Percentiles rank a stretch among this genome's conserved stretches.
These are phyloP conservation scores for Chelon auratus DNA, from an alignment of 2,797 vertebrate species.

Conservation along the genomic window DNA sequence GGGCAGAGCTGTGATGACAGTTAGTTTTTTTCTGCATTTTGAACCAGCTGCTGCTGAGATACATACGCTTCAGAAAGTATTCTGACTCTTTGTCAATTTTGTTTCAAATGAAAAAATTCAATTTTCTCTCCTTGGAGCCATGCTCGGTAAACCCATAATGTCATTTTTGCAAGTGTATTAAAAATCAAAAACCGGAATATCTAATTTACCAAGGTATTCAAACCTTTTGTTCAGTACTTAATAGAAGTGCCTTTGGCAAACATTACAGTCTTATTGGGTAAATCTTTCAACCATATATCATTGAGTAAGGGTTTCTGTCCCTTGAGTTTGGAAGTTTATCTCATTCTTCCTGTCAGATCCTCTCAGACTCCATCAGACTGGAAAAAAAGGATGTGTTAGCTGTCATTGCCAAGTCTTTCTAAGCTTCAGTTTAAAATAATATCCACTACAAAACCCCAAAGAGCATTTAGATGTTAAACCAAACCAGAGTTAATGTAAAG, in stretches of 20 bases:
- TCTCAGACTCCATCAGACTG: background rate
- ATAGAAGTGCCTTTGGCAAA: background rate
- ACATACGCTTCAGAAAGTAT: too few relatives aligned
- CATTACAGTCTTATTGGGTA: background rate
- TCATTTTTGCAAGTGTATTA: background rate
- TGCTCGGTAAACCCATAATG: background rate
- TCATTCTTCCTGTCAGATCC: background rate
- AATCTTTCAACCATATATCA: background rate
- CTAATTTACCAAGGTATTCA: background rate
- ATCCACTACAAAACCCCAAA: background rate
- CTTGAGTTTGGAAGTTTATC: background rate
- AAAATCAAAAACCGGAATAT: background rate
- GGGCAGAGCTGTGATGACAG: too few relatives aligned
- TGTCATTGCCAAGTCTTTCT: background rate
- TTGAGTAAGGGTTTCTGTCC: background rate
- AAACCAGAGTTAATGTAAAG: background rate
- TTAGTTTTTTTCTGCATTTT: too few relatives aligned
- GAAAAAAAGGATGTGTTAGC: background rate
- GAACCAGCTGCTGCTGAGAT: too few relatives aligned
- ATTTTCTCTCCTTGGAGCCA: background rate
- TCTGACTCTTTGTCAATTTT: too few relatives aligned
- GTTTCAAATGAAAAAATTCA: background rate
- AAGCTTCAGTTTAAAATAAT: conserved; percentile 4
- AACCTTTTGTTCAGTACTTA: background rate
- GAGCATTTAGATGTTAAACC: conserved; percentile 5